Base-by-base conservation (phyloP, 2,888 invertebrate species). In the Chrysolina americana region DNA sequence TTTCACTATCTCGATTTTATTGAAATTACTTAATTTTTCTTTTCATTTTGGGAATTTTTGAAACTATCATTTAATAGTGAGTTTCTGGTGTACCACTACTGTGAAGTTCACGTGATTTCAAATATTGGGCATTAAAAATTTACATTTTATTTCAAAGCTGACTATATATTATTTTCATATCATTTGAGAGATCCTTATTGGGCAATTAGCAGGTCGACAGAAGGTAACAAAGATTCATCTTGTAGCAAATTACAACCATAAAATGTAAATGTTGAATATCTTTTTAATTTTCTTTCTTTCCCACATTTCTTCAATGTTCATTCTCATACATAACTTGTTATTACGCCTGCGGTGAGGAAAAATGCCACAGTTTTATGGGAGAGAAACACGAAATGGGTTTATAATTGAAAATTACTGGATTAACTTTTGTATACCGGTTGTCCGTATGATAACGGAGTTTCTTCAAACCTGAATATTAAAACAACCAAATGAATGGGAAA, bases 261-360 rank as follows among this genome's bases (percentile, higher is more conserved):
- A 78, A 78, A 71, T 71, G 73, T 78, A 75, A 76, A 76, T 76
- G 76, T 76, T 65, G 75, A 71, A 73, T 78, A 73, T 78, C 75
- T 71, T 78, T 76, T 73, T 73, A 76, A 76, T 76, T 78, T 73
- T 75, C 73, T 65, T 73, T 66, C 74, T 73, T 74, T 56, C 70
- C 59, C 68, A 64, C 59, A 66, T 70, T 48, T 53, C 69, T 56
- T 23, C 69, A 56, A 62, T 77, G 68, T 68, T 74, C 70, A 68
- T 70, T 75, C 69, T 66, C 65, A 28, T 59, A 28, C 62, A 63
- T 72, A 59, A 68, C 53, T 72, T 59, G 44, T 36, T 50, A 41
- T 62, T 72, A 68, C 17, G 28, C 68, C 19, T 21, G 47, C 62
- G 21, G 41, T 47, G 47, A 19, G 48, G 41, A 28, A 68, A 19